Evolutionary conservation across 2,888 invertebrate genomes (phyloP).

Genomic region (Altica lythri): DNA sequence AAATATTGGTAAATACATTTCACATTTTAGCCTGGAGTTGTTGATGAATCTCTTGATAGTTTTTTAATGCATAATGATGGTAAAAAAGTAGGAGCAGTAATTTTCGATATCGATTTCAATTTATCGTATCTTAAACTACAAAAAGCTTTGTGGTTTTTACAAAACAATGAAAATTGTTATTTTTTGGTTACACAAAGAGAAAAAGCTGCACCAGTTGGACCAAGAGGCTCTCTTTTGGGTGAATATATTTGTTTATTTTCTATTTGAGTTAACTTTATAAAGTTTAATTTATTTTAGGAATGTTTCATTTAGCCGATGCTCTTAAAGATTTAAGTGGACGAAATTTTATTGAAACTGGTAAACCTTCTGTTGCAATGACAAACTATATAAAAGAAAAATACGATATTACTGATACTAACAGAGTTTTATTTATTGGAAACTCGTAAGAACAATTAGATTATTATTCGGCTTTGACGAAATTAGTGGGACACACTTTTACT

Average conservation of each 20-base stretch:
- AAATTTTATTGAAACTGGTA: constrained; percentile 57
- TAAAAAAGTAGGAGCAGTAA: constrained; percentile 12
- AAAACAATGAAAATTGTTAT: constrained; percentile 9
- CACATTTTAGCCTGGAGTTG: constrained; percentile 7
- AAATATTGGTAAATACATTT: no score
- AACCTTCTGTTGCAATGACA: constrained; percentile 59
- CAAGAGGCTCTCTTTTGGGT: constrained; percentile 18
- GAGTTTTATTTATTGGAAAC: constrained; percentile 83
- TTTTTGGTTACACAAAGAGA: constrained; percentile 14
- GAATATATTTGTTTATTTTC: background rate
- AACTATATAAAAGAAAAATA: constrained; percentile 62
- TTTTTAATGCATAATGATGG: constrained; percentile 4
- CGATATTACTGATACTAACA: constrained; percentile 64
- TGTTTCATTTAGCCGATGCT: constrained; percentile 8
- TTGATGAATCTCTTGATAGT: constrained; percentile 1
- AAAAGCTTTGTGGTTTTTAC: constrained; percentile 12
- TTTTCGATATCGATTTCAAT: constrained; percentile 19
- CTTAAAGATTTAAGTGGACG: no score
- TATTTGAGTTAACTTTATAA: background rate
- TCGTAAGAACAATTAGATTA: constrained; percentile 60
- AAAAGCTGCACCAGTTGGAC: constrained; percentile 9
- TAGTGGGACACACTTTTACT: no score
- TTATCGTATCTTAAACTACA: constrained; percentile 14
- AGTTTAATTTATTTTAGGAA: constrained; percentile 6
- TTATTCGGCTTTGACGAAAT: background rate